Evolutionary conservation across 2,888 invertebrate genomes (phyloP).

Genomic region (Scaeva pyrastri): DNA sequence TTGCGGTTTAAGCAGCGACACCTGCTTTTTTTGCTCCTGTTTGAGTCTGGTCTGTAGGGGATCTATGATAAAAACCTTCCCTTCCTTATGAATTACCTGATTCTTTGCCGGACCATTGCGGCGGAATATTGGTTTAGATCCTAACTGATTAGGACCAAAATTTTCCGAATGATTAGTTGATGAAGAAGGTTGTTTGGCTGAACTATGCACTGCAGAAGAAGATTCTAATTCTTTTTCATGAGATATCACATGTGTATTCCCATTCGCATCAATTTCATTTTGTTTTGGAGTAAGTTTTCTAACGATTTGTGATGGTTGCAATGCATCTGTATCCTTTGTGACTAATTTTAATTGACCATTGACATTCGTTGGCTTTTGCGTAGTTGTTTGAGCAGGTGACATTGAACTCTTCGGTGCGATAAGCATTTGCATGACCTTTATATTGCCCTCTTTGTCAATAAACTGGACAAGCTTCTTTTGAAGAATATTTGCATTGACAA

Average conservation of each 20-base stretch:
- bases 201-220: conserved; percentile 4
- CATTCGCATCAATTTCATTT: conserved; percentile 25
- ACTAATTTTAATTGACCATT: conserved; percentile 41
- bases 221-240: conserved; percentile 9
- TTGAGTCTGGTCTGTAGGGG: conserved; percentile 81
- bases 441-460: conserved; percentile 79
- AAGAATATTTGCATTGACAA: conserved; percentile 71
- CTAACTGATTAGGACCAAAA: not conserved
- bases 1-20: conserved; percentile 83
- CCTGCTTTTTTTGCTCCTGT: conserved; percentile 81
- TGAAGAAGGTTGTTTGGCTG: conserved; percentile 2
- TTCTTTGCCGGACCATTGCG: conserved; percentile 76
- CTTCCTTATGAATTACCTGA: conserved; percentile 82
- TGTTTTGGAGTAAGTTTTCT: conserved; percentile 13
- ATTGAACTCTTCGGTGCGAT: conserved; percentile 68
- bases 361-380: conserved; percentile 5
- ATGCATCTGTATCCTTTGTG: conserved; percentile 26
- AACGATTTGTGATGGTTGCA: conserved; percentile 18
- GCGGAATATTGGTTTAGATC: conserved; percentile 19
- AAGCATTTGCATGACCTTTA: conserved; percentile 79
- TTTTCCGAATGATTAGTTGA: conserved; percentile 21
- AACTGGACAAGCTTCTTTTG: conserved; percentile 79
- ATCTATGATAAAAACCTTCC: conserved; percentile 83
- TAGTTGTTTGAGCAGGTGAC: not conserved
- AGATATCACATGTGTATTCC: not conserved